These are phyloP conservation scores for Balaenoptera acutorostrata DNA, from an alignment of 2,113 vertebrate genomes.

Conservation along the genomic window DNA sequence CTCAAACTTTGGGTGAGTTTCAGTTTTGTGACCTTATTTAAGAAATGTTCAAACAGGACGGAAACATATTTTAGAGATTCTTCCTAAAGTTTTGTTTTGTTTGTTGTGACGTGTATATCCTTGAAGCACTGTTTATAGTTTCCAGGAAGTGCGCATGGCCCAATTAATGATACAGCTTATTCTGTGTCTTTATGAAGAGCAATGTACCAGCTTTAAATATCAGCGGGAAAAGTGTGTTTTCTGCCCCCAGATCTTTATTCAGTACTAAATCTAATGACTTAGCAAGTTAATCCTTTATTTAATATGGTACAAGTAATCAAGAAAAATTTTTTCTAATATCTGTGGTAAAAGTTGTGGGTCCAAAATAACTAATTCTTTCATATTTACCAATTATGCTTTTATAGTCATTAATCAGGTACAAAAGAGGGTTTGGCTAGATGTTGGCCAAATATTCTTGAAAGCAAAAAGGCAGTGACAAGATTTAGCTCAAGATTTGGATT, in stretches of 20 bases:
- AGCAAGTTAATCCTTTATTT: neutral
- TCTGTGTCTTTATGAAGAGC: neutral
- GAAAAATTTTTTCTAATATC: neutral
- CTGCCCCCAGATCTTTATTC: neutral
- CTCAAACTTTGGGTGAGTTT: neutral
- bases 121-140: neutral
- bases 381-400: constrained; percentile 6
- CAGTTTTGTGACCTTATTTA: neutral
- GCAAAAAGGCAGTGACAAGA: neutral
- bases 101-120: neutral
- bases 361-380: neutral
- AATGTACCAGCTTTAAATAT: neutral
- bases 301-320: neutral
- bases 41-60: neutral
- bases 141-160: neutral
- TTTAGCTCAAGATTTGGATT: neutral
- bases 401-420: neutral
- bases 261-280: neutral
- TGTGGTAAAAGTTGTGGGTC: neutral
- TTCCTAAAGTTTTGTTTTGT: neutral
- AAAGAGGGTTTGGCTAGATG: neutral
- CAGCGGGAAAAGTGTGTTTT: neutral
- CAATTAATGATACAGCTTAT: neutral
- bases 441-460: neutral
- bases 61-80: neutral